phyloP scores from a whole-genome alignment of 2,888 invertebrate genomes.

The Petrolisthes manimaculis region DNA sequence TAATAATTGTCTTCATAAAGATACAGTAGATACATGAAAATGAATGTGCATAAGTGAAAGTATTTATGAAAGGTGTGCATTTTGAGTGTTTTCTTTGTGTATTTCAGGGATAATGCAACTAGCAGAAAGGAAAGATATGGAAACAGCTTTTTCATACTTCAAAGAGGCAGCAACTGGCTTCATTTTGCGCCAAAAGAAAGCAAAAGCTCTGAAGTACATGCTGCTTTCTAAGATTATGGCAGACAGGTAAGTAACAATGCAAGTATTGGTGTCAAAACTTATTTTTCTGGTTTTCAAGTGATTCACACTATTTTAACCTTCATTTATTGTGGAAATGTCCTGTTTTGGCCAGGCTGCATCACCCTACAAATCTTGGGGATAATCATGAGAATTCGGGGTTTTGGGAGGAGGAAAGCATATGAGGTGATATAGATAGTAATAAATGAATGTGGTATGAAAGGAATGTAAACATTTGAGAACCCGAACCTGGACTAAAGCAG shows the following conservation, averaged over 20 bases:
- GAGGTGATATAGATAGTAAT: neutral
- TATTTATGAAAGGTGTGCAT: no score
- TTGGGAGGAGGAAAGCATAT: neutral
- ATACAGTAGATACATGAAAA: no score
- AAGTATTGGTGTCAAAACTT: neutral
- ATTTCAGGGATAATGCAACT: conserved; percentile 58
- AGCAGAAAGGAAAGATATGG: conserved; percentile 62
- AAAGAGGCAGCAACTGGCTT: conserved; percentile 60
- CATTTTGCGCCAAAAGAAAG: conserved; percentile 26
- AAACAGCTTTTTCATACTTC: conserved; percentile 58
- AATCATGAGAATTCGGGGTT: neutral
- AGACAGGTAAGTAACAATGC: conserved; percentile 28
- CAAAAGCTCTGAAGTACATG: conserved; percentile 53
- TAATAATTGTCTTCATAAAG: no score
- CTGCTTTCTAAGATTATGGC: conserved; percentile 48
- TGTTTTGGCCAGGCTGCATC: neutral
- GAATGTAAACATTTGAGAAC: no score
- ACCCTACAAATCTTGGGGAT: neutral
- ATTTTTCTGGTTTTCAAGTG: neutral
- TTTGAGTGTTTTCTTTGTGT: neutral
- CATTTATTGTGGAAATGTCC: neutral
- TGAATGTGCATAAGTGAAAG: no score
- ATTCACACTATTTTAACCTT: neutral
- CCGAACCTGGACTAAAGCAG: no score
- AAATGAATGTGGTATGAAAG: no score